Base-by-base conservation (phyloP, 2,888 invertebrate genomes). In the Mystacides longicornis region DNA sequence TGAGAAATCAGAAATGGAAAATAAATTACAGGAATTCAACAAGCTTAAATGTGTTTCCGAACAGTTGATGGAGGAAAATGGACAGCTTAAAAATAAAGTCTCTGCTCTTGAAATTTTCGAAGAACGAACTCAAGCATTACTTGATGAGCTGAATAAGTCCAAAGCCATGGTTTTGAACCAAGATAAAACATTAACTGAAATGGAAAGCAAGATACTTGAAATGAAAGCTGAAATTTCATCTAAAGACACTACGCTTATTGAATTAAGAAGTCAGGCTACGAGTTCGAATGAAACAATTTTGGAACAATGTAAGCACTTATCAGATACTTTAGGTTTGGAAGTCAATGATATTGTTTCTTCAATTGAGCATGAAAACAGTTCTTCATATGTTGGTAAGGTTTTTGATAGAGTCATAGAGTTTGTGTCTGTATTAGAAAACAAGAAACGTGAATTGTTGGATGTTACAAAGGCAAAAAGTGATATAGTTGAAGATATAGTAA, bases 21-120 rank as follows among this genome's bases (percentile, higher is more conserved):
- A 65, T 43, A 71, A 71, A 60, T 63, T 76, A 37, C 70, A 71
- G 45, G 66, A 67, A 3, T 62, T 74, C 7, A 64, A 67, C 51
- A 62, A 59, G 52, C 46, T 59, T n/a, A 58, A 60, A 47, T 43
- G 21, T 31, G 54, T 56, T 37, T 27, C 59, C 22, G 56, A 67
- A 67, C 63, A 58, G n/a, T 3, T 67, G 65, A 61, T 57, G 68
- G 23, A 63, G 67, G 54, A 67, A 67, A 60, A 62, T 65, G 33
- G 49, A 7, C 48, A 20, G 7, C 27, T 58, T 9, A 54, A 53
- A 52, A 18, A 42, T 3, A 53, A 31, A 46, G 37, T 57, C 5
- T 22, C 49, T 18, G 43, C 54, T 23, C 49, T 60, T n/a, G 53
- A 54, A n/a, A n/a, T n/a, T n/a, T n/a, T n/a, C n/a, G n/a, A n/a